phyloP scores from a whole-genome alignment of 2,888 invertebrate genomes.

The Calameuta filiformis region DNA sequence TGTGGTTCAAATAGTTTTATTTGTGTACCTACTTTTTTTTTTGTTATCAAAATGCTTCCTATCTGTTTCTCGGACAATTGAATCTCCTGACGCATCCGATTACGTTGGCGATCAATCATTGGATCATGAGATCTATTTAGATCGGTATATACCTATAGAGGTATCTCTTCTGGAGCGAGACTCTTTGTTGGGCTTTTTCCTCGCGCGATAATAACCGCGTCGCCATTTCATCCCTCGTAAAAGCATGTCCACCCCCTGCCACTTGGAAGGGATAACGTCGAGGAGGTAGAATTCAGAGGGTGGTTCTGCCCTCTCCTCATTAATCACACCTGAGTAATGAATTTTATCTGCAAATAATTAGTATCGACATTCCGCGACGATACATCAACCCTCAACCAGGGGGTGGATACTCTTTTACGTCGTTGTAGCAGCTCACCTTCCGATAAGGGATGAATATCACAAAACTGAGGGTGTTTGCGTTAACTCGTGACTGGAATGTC shows the following conservation, averaged over 20 bases:
- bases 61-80: background rate
- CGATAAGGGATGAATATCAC: background rate
- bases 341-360: slow-evolving; percentile 52
- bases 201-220: background rate
- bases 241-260: background rate
- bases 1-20: background rate
- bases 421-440: background rate
- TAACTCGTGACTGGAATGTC: background rate
- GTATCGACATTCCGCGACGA: slow-evolving; percentile 41
- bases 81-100: background rate
- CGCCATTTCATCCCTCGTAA: slow-evolving; percentile 2
- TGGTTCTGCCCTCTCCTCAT: slow-evolving; percentile 28
- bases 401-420: background rate
- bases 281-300: slow-evolving; percentile 23
- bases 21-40: background rate
- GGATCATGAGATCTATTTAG: background rate
- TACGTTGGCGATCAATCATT: background rate
- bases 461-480: background rate
- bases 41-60: background rate
- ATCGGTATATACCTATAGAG: background rate
- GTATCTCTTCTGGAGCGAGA: background rate
- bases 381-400: slow-evolving; percentile 30
- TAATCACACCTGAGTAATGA: slow-evolving; percentile 48
- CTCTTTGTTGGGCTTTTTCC: slow-evolving; percentile 3
- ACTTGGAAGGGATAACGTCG: background rate